phyloP scores from a whole-genome alignment of 2,113 vertebrate species.

The Ophthalmolycus amberensis region DNA sequence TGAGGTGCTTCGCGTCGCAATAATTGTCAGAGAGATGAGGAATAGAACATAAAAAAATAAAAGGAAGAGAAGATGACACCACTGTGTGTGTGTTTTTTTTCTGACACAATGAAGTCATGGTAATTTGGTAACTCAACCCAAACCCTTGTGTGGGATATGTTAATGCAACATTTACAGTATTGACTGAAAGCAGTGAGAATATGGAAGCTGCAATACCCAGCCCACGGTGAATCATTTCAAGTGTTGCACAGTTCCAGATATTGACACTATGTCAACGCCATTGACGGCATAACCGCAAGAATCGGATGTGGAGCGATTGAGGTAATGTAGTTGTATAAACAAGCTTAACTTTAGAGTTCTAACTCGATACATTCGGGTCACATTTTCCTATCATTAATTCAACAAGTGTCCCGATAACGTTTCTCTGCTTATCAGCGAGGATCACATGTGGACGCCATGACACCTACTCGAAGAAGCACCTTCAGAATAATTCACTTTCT shows the following conservation, averaged over 20 bases:
- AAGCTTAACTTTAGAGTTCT: slow-evolving; percentile 23
- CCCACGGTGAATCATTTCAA: slow-evolving; percentile 21
- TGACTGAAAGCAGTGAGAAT: not conserved
- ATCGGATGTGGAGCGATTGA: slow-evolving; percentile 47
- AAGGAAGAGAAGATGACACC: slow-evolving; percentile 69
- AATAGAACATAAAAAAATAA: slow-evolving; percentile 56
- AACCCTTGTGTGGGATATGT: slow-evolving; percentile 44
- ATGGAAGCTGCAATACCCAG: slow-evolving; percentile 1
- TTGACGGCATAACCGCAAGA: slow-evolving; percentile 28
- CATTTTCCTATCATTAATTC: slow-evolving; percentile 49
- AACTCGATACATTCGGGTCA: slow-evolving; percentile 33
- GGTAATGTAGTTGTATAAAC: slow-evolving; percentile 62
- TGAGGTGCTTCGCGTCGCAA: slow-evolving; percentile 50
- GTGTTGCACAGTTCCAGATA: slow-evolving; percentile 5
- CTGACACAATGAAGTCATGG: slow-evolving; percentile 64
- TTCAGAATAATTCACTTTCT: slow-evolving; percentile 11
- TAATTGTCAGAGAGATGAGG: slow-evolving; percentile 50
- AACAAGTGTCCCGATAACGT: slow-evolving; percentile 30
- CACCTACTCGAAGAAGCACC: slow-evolving; percentile 3
- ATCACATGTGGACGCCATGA: slow-evolving; percentile 9
- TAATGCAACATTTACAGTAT: slow-evolving; percentile 41
- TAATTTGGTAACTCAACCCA: slow-evolving; percentile 56
- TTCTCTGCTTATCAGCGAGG: slow-evolving; percentile 1
- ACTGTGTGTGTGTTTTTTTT: slow-evolving; percentile 50
- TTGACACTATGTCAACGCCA: slow-evolving; percentile 13